Evolutionary conservation across 1,140 invertebrate species (phyloP), one percentile per base, ranked within the genome.

Genomic region (Popillia japonica): DNA sequence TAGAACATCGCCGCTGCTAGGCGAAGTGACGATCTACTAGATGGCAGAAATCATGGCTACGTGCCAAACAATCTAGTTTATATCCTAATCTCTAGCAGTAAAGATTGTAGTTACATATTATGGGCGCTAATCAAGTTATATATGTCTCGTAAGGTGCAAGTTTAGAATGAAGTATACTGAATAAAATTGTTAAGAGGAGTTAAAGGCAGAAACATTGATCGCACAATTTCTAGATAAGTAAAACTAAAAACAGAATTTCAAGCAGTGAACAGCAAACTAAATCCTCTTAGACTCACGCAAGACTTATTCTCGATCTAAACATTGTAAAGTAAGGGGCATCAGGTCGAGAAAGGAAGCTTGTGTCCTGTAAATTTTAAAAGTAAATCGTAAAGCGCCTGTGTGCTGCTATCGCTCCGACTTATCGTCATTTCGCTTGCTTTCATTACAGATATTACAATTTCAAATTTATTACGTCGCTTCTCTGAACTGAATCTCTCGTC

Each of bases 371-470:
- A 48, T 48, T 48, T 10, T 14, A 48, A 48, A 48, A 48, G 44
- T 48, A 48, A 48, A 48, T 48, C 3, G 44, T 14, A n/a, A 48
- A 48, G 44, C 17, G 44, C 44, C 11, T n/a, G 17, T n/a, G 6
- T 42, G 41, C 8, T 48, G 44, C 44, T 48, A 48, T 48, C 44
- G 17, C 44, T 48, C 44, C 44, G 44, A 48, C 44, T 48, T 48
- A 48, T 48, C 44, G 44, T 11, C 44, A n/a, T 48, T 48, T 48
- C 44, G 44, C 44, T n/a, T 48, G 44, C 44, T 48, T 48, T 48
- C 44, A 48, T 48, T 48, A 48, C 44, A 48, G 44, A 48, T 48
- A 48, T 48, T 48, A 48, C 44, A 48, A 48, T 48, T 48, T 48
- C 44, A 48, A 48, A 48, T 48, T 48, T 48, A 48, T 48, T 48